Base-by-base conservation (phyloP, 2,113 vertebrate genomes). In the Triplophysa rosa region DNA sequence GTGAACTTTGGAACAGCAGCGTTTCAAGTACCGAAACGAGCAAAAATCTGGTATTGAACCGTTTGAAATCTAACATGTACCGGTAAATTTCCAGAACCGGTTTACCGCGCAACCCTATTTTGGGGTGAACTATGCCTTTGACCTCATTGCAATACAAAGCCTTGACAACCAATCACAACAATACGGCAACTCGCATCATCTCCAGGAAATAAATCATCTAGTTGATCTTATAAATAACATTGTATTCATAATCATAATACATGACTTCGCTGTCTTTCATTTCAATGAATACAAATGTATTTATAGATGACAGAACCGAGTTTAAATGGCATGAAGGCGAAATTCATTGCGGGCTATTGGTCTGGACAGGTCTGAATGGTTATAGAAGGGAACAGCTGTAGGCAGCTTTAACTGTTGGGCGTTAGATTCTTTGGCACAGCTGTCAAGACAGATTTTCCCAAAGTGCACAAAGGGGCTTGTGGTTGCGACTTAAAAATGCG, bases 361-460 rank as follows among this genome's bases (percentile, higher is more conserved):
- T 66, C 23, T 29, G 68, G 61, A 73, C 78, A 65, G 68, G 59
- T 64, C 67, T 70, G 62, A 80, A 73, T 42, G 29, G 33, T n/a
- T 64, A 52, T 45, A 23, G 58, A 81, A 70, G 49, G 33, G 29
- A 81, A 71, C 82, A 82, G 80, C 82, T 86, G 78, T 63, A 79
- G 42, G 65, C 59, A 14, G 70, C 49, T 63, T 29, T 72, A 81
- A 82, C 16, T 69, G 67, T 54, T 69, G 49, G 69, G 73, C 67
- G 66, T 72, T 68, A 62, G 78, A 77, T 81, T 86, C 62, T 79
- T 68, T 17, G 58, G 72, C 65, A 67, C 81, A 86, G 84, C 85
- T 86, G 84, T 86, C 83, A 82, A 71, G 66, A 61, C 42, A 74
- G 64, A 84, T 86, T 83, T 84, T 68, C 69, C 70, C 42, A 73